A percentile compares a stretch with the other conserved stretches of the same genome.
Conservation (phyloP, 2,113 vertebrate species). For the Anser brachyrhynchus region DNA sequence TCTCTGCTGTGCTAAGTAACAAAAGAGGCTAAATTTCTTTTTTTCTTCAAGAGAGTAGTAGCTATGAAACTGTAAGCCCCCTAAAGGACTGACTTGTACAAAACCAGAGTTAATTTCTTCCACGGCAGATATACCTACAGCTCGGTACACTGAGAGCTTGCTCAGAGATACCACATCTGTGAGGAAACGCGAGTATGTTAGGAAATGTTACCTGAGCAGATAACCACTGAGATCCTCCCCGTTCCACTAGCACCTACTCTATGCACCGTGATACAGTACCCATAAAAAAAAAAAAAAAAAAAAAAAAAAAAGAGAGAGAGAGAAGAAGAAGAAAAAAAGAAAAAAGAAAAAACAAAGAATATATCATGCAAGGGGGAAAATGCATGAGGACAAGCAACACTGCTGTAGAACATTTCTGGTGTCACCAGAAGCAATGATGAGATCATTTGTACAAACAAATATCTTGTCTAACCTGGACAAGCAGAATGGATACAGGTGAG, state of each 20-base stretch:
- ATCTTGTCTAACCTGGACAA: background rate
- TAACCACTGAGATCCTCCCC: background rate
- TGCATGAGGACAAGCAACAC: background rate
- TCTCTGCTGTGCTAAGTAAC: background rate
- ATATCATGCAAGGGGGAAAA: background rate
- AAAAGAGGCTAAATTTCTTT: background rate
- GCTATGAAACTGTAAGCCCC: background rate
- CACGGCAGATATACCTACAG: background rate
- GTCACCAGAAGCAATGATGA: background rate
- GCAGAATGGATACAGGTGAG: background rate
- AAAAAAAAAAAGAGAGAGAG: too few relatives aligned
- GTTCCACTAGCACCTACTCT: background rate
- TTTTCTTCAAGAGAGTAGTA: background rate
- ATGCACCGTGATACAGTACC: rapidly evolving
- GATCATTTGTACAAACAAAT: background rate
- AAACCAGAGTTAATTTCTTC: constrained; percentile 4
- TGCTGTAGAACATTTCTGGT: background rate
- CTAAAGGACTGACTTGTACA: background rate
- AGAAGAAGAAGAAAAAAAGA: too few relatives aligned
- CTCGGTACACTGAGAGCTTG: background rate
- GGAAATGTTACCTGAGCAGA: background rate
- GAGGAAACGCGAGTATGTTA: background rate
- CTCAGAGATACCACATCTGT: background rate
- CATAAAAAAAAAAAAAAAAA: background rate
- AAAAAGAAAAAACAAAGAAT: too few relatives aligned